phyloP scores from a whole-genome alignment of 2,797 vertebrate genomes.

The Thunnus albacares region DNA sequence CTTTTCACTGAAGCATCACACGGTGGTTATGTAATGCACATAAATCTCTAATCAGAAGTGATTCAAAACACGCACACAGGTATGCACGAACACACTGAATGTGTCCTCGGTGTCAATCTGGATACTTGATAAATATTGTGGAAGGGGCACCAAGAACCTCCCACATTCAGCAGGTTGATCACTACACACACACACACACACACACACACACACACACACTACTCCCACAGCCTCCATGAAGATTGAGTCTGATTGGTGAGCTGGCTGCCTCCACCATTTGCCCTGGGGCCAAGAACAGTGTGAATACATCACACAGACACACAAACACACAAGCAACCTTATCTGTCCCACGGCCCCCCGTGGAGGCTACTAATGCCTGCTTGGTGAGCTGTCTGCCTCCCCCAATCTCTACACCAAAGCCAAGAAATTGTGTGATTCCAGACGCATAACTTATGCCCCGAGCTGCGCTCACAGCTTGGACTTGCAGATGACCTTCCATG shows the following conservation, averaged over 20 bases:
- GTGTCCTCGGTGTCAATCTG: neutral
- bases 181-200: conserved; percentile 15
- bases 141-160: neutral
- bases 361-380: conserved; percentile 48
- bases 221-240: conserved; percentile 32
- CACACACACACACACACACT: conserved; percentile 30
- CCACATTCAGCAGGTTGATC: neutral
- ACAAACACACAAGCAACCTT: conserved; percentile 29
- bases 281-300: conserved; percentile 60
- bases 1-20: neutral
- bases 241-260: conserved; percentile 48
- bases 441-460: conserved; percentile 37
- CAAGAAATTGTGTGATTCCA: conserved; percentile 61
- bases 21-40: too few relatives aligned
- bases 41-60: neutral
- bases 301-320: conserved; percentile 32
- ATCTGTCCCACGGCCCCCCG: conserved; percentile 39
- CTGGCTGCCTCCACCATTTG: conserved; percentile 59
- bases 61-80: neutral
- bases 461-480: conserved; percentile 70
- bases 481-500: conserved; percentile 73
- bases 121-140: conserved; percentile 13
- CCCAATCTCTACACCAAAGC: conserved; percentile 36
- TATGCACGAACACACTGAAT: neutral
- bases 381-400: conserved; percentile 59